phyloP scores from a whole-genome alignment of 2,888 invertebrate species.

The Leptopilina syphax region DNA sequence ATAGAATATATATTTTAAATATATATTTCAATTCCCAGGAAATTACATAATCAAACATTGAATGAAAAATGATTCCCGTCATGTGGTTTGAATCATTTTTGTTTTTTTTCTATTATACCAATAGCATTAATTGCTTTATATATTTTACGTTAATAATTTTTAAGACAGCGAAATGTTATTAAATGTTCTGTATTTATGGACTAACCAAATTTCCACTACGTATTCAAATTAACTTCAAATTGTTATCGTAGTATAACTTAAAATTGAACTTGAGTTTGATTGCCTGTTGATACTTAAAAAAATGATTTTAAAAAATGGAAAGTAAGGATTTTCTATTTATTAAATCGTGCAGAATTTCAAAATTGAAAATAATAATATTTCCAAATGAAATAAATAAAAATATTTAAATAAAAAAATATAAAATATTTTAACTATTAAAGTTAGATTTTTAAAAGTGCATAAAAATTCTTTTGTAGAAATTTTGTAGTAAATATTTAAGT shows the following conservation, averaged over 20 bases:
- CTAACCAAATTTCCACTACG: constrained; percentile 68
- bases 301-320: not conserved
- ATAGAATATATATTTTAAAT: not conserved
- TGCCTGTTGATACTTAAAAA: not conserved
- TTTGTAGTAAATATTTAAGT: too few species aligned
- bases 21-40: constrained; percentile 1
- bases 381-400: too few species aligned
- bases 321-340: too few species aligned
- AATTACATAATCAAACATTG: constrained; percentile 34
- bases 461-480: too few species aligned
- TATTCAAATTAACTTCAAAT: constrained; percentile 46
- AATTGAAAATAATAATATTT: too few species aligned
- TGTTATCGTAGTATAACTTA: constrained; percentile 35
- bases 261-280: constrained; percentile 21
- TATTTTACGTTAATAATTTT: constrained; percentile 27
- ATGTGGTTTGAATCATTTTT: constrained; percentile 37
- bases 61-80: constrained; percentile 16
- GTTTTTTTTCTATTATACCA: constrained; percentile 43
- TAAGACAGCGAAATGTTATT: constrained; percentile 39
- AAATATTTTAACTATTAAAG: too few species aligned
- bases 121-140: constrained; percentile 24
- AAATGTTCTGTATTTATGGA: constrained; percentile 62
- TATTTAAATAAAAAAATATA: too few species aligned
- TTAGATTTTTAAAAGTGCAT: too few species aligned
- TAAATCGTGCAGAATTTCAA: too few species aligned